Conservation (phyloP, 2,888 invertebrate species). For the Pseudeuparius sepicola region DNA sequence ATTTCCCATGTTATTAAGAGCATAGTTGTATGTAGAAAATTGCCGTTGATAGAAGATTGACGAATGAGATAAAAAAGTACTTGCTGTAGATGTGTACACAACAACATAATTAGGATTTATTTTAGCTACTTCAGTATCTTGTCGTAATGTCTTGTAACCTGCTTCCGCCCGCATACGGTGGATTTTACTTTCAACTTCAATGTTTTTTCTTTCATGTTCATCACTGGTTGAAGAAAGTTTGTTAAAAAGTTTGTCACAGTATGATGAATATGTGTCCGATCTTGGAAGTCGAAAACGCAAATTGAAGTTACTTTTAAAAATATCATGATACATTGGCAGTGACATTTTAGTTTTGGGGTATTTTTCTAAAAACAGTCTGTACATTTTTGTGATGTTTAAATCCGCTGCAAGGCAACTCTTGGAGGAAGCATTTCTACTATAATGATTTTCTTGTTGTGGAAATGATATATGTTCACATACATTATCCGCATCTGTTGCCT, state of each 20-base stretch:
- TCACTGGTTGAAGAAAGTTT: constrained; percentile 8
- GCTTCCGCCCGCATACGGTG: constrained; percentile 14
- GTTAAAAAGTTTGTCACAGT: constrained; percentile 17
- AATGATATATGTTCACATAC: constrained; percentile 11
- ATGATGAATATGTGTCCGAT: constrained; percentile 16
- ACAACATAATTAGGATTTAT: constrained; percentile 13
- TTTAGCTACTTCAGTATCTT: constrained; percentile 14
- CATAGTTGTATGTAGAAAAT: constrained; percentile 11
- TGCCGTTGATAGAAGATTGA: constrained; percentile 16
- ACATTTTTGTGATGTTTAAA: constrained; percentile 22
- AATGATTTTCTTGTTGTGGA: constrained; percentile 10
- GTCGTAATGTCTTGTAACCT: constrained; percentile 13
- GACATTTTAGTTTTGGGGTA: constrained; percentile 11
- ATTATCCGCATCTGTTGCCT: constrained; percentile 1
- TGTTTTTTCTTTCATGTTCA: constrained; percentile 11
- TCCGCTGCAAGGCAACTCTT: constrained; percentile 14
- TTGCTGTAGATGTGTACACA: constrained; percentile 13
- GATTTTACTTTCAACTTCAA: constrained; percentile 14
- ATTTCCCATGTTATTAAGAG: constrained; percentile 8
- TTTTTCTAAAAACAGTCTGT: constrained; percentile 21
- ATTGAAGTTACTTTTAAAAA: constrained; percentile 17
- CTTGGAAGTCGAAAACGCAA: constrained; percentile 16
- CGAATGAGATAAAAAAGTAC: constrained; percentile 14
- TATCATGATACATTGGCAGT: constrained; percentile 6
- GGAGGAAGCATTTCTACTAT: constrained; percentile 9